Base-by-base conservation (phyloP, 2,888 invertebrate species). In the Colostygia pectinataria region DNA sequence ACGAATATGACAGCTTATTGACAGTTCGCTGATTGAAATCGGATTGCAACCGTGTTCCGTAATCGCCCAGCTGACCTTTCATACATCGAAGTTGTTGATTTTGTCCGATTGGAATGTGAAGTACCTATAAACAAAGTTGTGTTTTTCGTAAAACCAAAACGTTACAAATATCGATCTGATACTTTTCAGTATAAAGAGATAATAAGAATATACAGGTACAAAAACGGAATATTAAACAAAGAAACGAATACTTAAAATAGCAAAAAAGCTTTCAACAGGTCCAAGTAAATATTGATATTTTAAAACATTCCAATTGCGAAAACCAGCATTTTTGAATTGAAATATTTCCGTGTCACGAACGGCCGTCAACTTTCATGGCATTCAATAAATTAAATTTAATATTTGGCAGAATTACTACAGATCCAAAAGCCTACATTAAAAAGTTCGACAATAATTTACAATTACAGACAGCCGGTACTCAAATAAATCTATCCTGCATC, bases 311-410 rank as follows among this genome's bases (percentile, higher is more conserved):
- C 15, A 9, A 15, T 27, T 15, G n/a, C 4, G 13, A 7, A 39
- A 12, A 20, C 5, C 10, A 29, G 12, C 20, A 40, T 31, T 40
- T 23, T 2, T 7, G 13, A 29, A 31, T 23, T 31, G n/a, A 31
- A 37, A 28, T 20, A 31, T 40, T 20, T 40, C 23, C 13, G 23
- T 28, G 32, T 40, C 40, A 31, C 5, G 20, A 44, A 32, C 27
- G 20, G 8, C 7, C 37, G 23, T 31, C n/a, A 29, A 9, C 13
- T 42, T 32, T 38, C 10, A 49, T 29, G 23, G 23, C 28, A 14
- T 34, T 44, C 14, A 27, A 32, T 41, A 28, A 51, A 41, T 37
- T 45, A 14, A 45, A 41, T 51, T 41, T 37, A 38, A 52, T 33
- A 51, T 40, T 40, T 31, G 37, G 5, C 41, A 29, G 23, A 40